Evolutionary conservation across 2,888 invertebrate species (phyloP).

Genomic region (Phyllotreta striolata): DNA sequence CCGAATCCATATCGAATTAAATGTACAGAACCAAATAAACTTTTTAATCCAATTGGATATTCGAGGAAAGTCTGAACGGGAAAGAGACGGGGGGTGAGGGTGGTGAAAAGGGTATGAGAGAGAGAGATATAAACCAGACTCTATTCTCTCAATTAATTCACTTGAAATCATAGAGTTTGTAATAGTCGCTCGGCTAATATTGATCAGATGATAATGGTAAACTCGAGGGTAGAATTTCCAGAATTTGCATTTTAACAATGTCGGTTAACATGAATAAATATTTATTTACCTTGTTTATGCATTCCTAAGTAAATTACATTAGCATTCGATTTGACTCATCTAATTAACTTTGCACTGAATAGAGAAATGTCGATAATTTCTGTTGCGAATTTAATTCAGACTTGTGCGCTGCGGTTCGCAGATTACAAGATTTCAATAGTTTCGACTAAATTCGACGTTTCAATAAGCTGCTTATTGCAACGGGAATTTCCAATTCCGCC

Average conservation of each 20-base stretch:
- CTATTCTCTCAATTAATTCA: slow-evolving; percentile 31
- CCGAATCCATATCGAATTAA: background rate
- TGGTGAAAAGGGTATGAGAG: too few relatives aligned
- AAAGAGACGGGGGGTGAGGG: background rate
- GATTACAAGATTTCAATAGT: slow-evolving; percentile 1
- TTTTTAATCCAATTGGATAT: slow-evolving; percentile 22
- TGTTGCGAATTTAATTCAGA: slow-evolving; percentile 39
- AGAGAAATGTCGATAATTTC: slow-evolving; percentile 37
- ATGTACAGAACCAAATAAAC: slow-evolving; percentile 11
- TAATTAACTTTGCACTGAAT: slow-evolving; percentile 41
- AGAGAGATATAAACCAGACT: background rate
- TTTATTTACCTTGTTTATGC: slow-evolving; percentile 50
- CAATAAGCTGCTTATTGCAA: too few relatives aligned
- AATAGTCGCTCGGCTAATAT: slow-evolving; percentile 36
- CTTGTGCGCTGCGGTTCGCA: slow-evolving; percentile 9
- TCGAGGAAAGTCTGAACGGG: slow-evolving; percentile 17
- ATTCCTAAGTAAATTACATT: slow-evolving; percentile 49
- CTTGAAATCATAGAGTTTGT: slow-evolving; percentile 38
- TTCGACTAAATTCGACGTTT: background rate
- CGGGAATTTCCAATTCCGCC: too few relatives aligned
- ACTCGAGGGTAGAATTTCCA: slow-evolving; percentile 47
- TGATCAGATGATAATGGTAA: slow-evolving; percentile 41
- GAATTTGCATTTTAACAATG: slow-evolving; percentile 52
- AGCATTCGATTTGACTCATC: slow-evolving; percentile 48
- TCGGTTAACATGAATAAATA: slow-evolving; percentile 51